Evolutionary conservation across 2,888 invertebrate genomes (phyloP).

Genomic region (Pyralis farinalis): DNA sequence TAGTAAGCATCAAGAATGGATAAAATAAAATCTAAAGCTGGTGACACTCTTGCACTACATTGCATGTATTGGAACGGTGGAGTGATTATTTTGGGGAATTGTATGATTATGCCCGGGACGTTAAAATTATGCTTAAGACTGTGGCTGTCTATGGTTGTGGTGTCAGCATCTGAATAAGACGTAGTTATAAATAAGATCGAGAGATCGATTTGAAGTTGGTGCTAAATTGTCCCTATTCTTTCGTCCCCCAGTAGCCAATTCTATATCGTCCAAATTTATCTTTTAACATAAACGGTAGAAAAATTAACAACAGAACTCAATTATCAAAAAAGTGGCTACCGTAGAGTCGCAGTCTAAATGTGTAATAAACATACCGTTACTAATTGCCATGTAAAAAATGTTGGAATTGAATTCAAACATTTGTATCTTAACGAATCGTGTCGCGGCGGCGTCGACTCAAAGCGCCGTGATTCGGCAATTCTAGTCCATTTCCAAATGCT

Average conservation of each 20-base stretch:
- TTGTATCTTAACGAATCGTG: constrained; percentile 80
- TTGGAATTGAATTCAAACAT: constrained; percentile 78
- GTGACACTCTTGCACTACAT: too few species aligned
- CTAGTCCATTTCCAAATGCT: constrained; percentile 69
- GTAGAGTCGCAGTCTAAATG: constrained; percentile 53
- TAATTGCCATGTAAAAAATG: constrained; percentile 66
- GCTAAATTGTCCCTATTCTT: not conserved
- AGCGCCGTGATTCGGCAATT: constrained; percentile 77
- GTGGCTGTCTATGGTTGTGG: too few species aligned
- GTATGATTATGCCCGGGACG: too few species aligned
- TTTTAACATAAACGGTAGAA: constrained; percentile 34
- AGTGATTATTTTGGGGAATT: too few species aligned
- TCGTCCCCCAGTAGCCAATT: not conserved
- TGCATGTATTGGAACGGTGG: too few species aligned
- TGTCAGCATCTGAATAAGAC: too few species aligned
- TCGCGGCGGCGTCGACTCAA: constrained; percentile 69
- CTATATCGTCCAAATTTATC: constrained; percentile 28
- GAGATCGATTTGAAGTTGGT: not conserved
- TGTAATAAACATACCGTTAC: constrained; percentile 68
- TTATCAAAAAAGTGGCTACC: constrained; percentile 59
- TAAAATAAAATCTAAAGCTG: too few species aligned
- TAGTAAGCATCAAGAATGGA: too few species aligned
- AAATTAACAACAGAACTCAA: constrained; percentile 62
- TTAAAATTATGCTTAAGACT: too few species aligned
- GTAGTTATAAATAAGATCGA: too few species aligned